Evolutionary conservation across 2,113 vertebrate genomes (phyloP).

Genomic region (Ophthalmolycus amberensis): DNA sequence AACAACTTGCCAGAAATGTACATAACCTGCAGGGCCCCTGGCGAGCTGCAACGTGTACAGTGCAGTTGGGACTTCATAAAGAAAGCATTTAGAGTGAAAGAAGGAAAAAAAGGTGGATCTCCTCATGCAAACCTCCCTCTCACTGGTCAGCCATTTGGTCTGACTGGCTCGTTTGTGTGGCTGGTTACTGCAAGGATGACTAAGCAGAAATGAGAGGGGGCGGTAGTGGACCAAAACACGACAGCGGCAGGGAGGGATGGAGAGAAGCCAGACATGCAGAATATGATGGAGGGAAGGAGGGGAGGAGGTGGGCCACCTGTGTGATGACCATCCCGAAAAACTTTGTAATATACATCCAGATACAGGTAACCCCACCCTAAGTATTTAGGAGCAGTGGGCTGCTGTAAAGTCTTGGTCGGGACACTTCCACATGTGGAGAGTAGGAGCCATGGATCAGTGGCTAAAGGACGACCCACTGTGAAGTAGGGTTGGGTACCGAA

Average conservation of each 20-base stretch:
- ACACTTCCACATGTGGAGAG: not conserved
- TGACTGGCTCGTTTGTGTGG: constrained; percentile 67
- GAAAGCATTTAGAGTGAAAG: constrained; percentile 68
- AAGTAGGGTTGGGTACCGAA: too few species aligned
- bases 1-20: constrained; percentile 54
- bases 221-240: constrained; percentile 39
- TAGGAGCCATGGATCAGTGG: not conserved
- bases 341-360: not conserved
- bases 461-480: not conserved
- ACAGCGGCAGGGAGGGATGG: constrained; percentile 27
- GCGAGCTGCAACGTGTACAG: constrained; percentile 42
- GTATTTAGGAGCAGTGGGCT: not conserved
- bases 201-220: constrained; percentile 69
- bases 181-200: constrained; percentile 75
- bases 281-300: not conserved
- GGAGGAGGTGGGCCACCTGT: constrained; percentile 11
- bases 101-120: constrained; percentile 32
- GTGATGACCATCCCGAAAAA: constrained; percentile 13
- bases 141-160: constrained; percentile 49
- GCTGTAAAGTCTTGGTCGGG: not conserved
- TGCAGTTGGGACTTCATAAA: constrained; percentile 64
- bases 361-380: not conserved
- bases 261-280: constrained; percentile 21
- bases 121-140: constrained; percentile 29
- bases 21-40: constrained; percentile 51